phyloP scores from a whole-genome alignment of 1,140 invertebrate species.

The Antheraea mylitta region DNA sequence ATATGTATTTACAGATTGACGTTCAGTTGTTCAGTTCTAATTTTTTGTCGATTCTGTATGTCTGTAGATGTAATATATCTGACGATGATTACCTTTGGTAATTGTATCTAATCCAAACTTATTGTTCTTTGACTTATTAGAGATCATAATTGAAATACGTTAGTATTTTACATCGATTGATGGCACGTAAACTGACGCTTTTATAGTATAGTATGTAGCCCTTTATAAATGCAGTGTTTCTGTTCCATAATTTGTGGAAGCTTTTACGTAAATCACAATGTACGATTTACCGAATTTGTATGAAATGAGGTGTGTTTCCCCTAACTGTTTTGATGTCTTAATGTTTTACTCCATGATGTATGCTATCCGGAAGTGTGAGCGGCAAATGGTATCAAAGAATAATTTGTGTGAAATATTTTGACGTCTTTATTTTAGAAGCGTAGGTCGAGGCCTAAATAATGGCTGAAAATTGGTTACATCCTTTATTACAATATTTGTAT shows the following conservation, averaged over 20 bases:
- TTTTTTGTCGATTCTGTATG: no score
- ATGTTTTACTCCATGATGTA: conserved; percentile 61
- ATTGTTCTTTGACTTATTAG: no score
- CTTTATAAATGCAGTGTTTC: background rate
- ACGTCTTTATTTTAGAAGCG: conserved; percentile 14
- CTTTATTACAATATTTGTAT: no score
- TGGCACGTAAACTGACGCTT: background rate
- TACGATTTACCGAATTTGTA: conserved; percentile 51
- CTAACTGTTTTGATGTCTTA: conserved; percentile 61
- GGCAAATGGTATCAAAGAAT: conserved; percentile 9
- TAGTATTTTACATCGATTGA: no score
- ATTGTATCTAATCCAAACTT: no score
- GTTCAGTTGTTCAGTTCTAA: no score
- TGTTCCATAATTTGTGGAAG: conserved; percentile 16
- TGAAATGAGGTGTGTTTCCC: conserved; percentile 50
- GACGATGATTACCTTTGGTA: no score
- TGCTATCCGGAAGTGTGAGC: conserved; percentile 50
- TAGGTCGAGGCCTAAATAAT: background rate
- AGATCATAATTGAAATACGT: no score
- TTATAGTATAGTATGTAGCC: background rate
- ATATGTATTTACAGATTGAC: no score
- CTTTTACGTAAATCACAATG: conserved; percentile 42
- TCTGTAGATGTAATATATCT: no score
- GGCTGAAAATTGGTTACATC: no score
- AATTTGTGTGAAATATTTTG: conserved; percentile 18